Conservation (phyloP, 2,113 vertebrate species). For the Cyrtonyx montezumae region DNA sequence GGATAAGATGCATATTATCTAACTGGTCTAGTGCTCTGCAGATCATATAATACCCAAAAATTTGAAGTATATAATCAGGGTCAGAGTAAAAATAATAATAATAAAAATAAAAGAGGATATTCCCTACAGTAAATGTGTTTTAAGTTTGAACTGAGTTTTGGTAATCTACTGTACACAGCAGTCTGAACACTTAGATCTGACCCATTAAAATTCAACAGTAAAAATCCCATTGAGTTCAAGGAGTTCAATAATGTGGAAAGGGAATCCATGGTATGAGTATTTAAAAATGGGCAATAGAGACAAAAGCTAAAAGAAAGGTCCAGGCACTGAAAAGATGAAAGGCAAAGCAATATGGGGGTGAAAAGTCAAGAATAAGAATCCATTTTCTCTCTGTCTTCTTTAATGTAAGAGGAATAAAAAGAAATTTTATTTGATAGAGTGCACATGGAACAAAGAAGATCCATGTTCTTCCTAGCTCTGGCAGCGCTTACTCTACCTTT, state of each 20-base stretch:
- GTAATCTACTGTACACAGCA: neutral
- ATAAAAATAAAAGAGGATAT: fast-evolving
- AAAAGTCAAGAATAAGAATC: neutral
- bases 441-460: neutral
- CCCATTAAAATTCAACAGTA: neutral
- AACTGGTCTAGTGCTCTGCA: neutral
- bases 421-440: neutral
- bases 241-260: neutral
- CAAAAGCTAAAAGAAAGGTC: neutral
- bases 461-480: neutral
- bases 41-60: neutral
- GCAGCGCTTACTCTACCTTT: neutral
- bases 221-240: neutral
- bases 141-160: neutral
- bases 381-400: neutral
- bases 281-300: neutral
- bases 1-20: neutral
- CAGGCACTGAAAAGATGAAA: neutral
- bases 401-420: neutral
- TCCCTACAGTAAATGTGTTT: neutral
- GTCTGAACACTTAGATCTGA: neutral
- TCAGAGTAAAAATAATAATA: neutral
- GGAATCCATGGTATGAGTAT: neutral
- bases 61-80: neutral
- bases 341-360: neutral